A percentile compares a stretch with the other conserved stretches of the same genome.
Evolutionary conservation across 2,888 invertebrate species (phyloP).

Genomic region (Meganola albula): DNA sequence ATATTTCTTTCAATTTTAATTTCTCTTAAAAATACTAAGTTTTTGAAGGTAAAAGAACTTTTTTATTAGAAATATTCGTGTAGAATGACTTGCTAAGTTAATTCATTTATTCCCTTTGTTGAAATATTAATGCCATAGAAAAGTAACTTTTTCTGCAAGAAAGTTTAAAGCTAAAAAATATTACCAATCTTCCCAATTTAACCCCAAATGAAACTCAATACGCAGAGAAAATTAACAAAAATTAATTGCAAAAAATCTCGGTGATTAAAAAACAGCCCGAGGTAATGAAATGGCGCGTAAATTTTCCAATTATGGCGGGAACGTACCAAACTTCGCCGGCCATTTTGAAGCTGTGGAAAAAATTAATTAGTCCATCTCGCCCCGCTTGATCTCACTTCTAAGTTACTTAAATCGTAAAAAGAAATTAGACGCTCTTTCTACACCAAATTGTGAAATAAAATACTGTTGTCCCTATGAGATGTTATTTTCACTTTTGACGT

Average conservation of each 20-base stretch:
- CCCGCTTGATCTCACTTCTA: conserved; percentile 36
- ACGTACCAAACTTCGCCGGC: conserved; percentile 33
- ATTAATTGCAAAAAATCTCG: conserved; percentile 39
- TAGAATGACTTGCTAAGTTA: too few relatives aligned
- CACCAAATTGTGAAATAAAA: conserved; percentile 27
- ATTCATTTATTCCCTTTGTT: too few relatives aligned
- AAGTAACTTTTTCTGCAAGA: not conserved
- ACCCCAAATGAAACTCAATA: conserved; percentile 15
- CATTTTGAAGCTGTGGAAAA: conserved; percentile 49
- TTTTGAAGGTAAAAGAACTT: too few relatives aligned
- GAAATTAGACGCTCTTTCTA: conserved; percentile 30
- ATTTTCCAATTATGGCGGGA: conserved; percentile 63
- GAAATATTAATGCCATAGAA: too few relatives aligned
- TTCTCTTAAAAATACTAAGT: too few relatives aligned
- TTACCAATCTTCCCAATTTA: not conserved
- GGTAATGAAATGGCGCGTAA: conserved; percentile 60
- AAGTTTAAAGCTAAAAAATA: not conserved
- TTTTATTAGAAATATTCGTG: too few relatives aligned
- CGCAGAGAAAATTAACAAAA: conserved; percentile 18
- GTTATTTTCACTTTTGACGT: conserved; percentile 27
- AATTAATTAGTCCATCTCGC: conserved; percentile 63
- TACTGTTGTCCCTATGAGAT: conserved; percentile 28
- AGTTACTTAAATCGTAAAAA: conserved; percentile 32
- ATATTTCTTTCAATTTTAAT: too few relatives aligned
- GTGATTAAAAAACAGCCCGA: conserved; percentile 50